Conservation (phyloP, 2,888 invertebrate genomes). For the Dicranocentrus wangi region DNA sequence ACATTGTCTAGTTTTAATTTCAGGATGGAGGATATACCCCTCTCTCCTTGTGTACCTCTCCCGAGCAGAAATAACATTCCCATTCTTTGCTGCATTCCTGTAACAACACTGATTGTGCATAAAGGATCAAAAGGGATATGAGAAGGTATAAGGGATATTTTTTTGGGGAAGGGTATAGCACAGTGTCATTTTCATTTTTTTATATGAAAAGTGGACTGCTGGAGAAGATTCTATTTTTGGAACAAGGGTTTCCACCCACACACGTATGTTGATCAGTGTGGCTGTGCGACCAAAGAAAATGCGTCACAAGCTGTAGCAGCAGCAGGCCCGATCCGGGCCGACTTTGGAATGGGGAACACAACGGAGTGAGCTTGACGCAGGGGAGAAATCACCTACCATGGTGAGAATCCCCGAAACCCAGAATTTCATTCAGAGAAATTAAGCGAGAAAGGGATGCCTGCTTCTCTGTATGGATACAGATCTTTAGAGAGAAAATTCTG, state of each 20-base stretch:
- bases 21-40: too few relatives aligned
- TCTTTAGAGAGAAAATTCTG: neutral
- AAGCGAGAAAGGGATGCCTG: constrained; percentile 21
- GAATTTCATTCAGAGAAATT: constrained; percentile 67
- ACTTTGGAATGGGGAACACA: constrained; percentile 25
- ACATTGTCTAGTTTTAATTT: constrained; percentile 1
- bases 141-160: too few relatives aligned
- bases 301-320: constrained; percentile 58
- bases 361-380: constrained; percentile 44
- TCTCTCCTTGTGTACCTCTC: too few relatives aligned
- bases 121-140: too few relatives aligned
- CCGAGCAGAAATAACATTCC: too few relatives aligned
- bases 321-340: constrained; percentile 50
- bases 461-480: neutral
- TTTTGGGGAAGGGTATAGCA: neutral
- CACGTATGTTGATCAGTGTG: constrained; percentile 66
- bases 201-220: constrained; percentile 50
- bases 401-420: constrained; percentile 31
- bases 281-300: constrained; percentile 47
- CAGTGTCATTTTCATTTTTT: constrained; percentile 40
- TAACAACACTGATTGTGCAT: too few relatives aligned
- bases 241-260: constrained; percentile 60
- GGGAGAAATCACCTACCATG: constrained; percentile 29
- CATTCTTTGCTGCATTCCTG: too few relatives aligned
- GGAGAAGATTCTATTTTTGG: constrained; percentile 66